Evolutionary conservation across 2,113 vertebrate genomes (phyloP), one percentile per base, ranked within the genome.

Genomic region (Nannospalax galili): DNA sequence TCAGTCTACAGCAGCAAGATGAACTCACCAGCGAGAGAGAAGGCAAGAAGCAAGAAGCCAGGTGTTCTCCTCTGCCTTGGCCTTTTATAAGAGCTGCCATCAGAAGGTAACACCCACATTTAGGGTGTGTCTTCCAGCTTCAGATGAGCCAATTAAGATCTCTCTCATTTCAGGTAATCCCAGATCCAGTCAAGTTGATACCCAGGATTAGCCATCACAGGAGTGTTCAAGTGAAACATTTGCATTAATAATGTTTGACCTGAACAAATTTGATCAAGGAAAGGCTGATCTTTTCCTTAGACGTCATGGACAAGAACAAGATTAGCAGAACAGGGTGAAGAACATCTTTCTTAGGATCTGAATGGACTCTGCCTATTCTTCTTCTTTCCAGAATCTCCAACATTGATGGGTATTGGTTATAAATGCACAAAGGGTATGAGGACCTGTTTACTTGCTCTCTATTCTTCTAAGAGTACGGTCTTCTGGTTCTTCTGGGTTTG

Each of bases 171-270:
- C n/a, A n/a, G n/a, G n/a, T n/a, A n/a, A n/a, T n/a, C n/a, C n/a
- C n/a, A n/a, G n/a, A n/a, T n/a, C n/a, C n/a, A n/a, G n/a, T n/a
- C n/a, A n/a, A n/a, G n/a, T n/a, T n/a, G n/a, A n/a, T n/a, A n/a
- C n/a, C n/a, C n/a, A n/a, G n/a, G n/a, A n/a, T n/a, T n/a, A n/a
- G n/a, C n/a, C n/a, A n/a, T n/a, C n/a, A n/a, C n/a, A 11, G 48
- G 48, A 52, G 6, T 52, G 48, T 52, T 52, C 64, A 45, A n/a
- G 16, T 28, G 40, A 77, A 92, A 72, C 42, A 37, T 60, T 86
- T 65, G 40, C 90, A 92, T 86, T 84, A 78, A 60, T 77, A n/a
- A 70, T 73, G 42, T 42, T 89, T 96, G 69, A 86, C n/a, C 92
- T 69, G 40, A n/a, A 77, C 52, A 67, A 12, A 77, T 45, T 69